Evolutionary conservation across 2,888 invertebrate genomes (phyloP), one percentile per base, ranked within the genome.

Genomic region (Trypoxylon attenuatum): DNA sequence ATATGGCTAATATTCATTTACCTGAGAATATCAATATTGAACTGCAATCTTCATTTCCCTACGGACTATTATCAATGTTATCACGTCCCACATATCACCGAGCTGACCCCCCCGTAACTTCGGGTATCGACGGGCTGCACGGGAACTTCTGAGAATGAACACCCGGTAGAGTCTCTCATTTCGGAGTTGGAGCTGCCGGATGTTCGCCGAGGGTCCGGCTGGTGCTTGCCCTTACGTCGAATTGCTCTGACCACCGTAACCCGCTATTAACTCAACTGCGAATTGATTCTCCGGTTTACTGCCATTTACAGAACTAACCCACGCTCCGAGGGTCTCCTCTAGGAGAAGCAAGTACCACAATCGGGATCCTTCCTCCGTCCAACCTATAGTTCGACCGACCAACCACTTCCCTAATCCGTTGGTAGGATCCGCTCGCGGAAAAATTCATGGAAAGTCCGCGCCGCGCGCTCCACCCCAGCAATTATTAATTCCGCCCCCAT

Each of bases 271-370:
- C 74, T 72, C 78, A 49, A 63, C 75, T 78, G 66, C 70, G 76
- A 81, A 79, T 73, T 74, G 81, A 81, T 80, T 77, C 77, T 69
- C 69, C 69, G 71, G 72, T 79, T 81, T 76, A 74, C 76, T 66
- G 64, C 61, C 69, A 69, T 72, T 75, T 75, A 71, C 69, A 71
- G 72, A 51, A 76, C 47, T 68, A 38, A 39, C 18, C 50, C 15
- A 16, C 47, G 8, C 39, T 43, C 3, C 21, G 15, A 56, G 50
- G 6, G 21, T n/a, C 23, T 43, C 6, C 39, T 13, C 1, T 15
- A 6, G 13, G 5, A 2, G 13, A 18, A 16, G 22, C 19, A 22
- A 46, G 42, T 19, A 49, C 43, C 50, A 27, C 19, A 41, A 27
- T 42, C 10, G 16, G 21, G 18, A 19, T 29, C 27, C 21, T n/a